Evolutionary conservation across 2,113 vertebrate genomes (phyloP).

Genomic region (Melanotaenia duboulayi): DNA sequence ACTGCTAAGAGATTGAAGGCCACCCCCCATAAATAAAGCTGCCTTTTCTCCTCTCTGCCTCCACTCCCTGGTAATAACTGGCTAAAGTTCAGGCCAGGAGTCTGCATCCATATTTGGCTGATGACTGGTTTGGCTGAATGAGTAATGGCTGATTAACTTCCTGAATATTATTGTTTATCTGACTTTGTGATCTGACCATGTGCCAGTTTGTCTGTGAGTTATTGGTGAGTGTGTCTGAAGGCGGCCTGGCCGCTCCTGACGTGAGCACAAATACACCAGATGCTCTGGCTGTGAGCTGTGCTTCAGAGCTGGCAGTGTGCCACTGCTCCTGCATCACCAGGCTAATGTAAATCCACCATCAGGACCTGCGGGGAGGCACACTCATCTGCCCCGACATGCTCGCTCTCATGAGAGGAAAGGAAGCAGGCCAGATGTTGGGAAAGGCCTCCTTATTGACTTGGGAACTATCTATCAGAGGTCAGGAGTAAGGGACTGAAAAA

Average conservation of each 20-base stretch:
- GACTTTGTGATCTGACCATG: constrained; percentile 67
- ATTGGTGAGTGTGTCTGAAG: constrained; percentile 36
- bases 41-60: constrained; percentile 24
- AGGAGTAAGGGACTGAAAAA: constrained; percentile 51
- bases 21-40: constrained; percentile 47
- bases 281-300: constrained; percentile 50
- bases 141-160: constrained; percentile 72
- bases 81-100: constrained; percentile 39
- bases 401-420: constrained; percentile 18
- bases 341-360: constrained; percentile 66
- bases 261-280: constrained; percentile 57
- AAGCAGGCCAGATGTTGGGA: constrained; percentile 55
- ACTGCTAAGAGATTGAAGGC: constrained; percentile 21
- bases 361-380: constrained; percentile 41
- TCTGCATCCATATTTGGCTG: constrained; percentile 53
- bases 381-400: constrained; percentile 58
- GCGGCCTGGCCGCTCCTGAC: constrained; percentile 35
- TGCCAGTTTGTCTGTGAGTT: constrained; percentile 40
- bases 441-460: constrained; percentile 27
- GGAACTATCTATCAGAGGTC: constrained; percentile 40
- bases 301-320: constrained; percentile 54
- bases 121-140: constrained; percentile 51
- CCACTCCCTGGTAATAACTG: constrained; percentile 42
- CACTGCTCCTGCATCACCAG: constrained; percentile 56
- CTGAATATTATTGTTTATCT: constrained; percentile 73